Conservation (phyloP, 2,797 vertebrate genomes). For the Crypturellus tataupa region DNA sequence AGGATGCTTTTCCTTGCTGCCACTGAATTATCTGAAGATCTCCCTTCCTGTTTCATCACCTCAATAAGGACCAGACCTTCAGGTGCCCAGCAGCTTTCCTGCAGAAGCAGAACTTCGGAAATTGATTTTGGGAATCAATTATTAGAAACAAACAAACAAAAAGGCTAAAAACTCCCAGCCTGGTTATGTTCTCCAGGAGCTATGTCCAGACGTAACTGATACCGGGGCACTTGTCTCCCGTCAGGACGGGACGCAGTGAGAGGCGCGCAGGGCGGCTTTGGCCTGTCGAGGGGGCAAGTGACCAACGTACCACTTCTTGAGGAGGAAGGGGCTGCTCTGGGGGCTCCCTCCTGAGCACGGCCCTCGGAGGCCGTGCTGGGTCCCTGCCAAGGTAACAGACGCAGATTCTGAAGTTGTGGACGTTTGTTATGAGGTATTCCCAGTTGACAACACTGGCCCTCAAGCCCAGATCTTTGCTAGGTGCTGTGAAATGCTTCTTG, state of each 20-base stretch:
- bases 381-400: neutral
- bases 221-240: neutral
- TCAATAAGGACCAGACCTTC: neutral
- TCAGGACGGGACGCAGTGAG: neutral
- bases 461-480: neutral
- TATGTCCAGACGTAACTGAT: neutral
- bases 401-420: neutral
- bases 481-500: neutral
- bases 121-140: neutral
- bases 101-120: neutral
- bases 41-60: neutral
- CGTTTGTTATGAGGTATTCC: neutral
- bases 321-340: too few species aligned
- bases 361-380: too few species aligned
- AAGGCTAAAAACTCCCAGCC: neutral
- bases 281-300: neutral
- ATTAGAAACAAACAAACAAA: neutral
- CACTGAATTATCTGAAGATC: neutral
- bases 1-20: neutral
- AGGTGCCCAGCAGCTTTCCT: neutral
- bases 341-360: too few species aligned
- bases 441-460: neutral
- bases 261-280: too few species aligned
- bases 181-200: slow-evolving; percentile 11
- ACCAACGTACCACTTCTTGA: too few species aligned